phyloP scores from a whole-genome alignment of 2,113 vertebrate species.

The Protobothrops mucrosquamatus region DNA sequence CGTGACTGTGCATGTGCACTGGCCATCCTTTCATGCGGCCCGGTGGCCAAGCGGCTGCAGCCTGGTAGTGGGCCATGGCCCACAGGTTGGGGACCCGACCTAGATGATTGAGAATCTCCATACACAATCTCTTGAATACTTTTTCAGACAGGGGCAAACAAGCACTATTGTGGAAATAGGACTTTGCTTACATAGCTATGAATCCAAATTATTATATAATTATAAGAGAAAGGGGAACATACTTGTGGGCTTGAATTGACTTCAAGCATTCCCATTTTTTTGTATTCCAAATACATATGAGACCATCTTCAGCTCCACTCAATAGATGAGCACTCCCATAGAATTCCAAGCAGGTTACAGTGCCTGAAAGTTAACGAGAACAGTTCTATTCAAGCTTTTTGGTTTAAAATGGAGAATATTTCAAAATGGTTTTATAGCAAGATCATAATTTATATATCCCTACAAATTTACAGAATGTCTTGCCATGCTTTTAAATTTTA shows the following conservation, averaged over 20 bases:
- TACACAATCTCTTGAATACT: neutral
- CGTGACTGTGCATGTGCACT: too few relatives aligned
- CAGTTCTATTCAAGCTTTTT: neutral
- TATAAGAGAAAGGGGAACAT: neutral
- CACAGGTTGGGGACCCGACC: too few relatives aligned
- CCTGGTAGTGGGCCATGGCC: too few relatives aligned
- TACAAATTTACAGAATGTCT: neutral
- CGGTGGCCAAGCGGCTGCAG: too few relatives aligned
- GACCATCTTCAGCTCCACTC: conserved; percentile 91
- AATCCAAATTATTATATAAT: neutral
- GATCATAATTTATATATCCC: neutral
- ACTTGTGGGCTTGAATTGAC: conserved; percentile 93
- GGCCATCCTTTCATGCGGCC: too few relatives aligned
- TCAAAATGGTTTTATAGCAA: neutral
- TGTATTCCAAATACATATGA: conserved; percentile 91
- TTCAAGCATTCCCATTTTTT: conserved; percentile 96
- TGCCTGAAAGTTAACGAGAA: conserved; percentile 70
- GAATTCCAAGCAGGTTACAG: conserved; percentile 91
- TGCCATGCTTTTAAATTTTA: neutral
- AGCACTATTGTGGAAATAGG: neutral
- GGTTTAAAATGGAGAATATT: neutral
- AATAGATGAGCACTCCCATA: conserved; percentile 83
- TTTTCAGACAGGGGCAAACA: neutral
- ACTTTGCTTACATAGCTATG: accelerated
- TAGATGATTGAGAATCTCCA: too few relatives aligned